Percentiles rank a stretch among this genome's conserved stretches.
Conservation (phyloP, 2,888 invertebrate genomes). For the Callosobruchus maculatus region DNA sequence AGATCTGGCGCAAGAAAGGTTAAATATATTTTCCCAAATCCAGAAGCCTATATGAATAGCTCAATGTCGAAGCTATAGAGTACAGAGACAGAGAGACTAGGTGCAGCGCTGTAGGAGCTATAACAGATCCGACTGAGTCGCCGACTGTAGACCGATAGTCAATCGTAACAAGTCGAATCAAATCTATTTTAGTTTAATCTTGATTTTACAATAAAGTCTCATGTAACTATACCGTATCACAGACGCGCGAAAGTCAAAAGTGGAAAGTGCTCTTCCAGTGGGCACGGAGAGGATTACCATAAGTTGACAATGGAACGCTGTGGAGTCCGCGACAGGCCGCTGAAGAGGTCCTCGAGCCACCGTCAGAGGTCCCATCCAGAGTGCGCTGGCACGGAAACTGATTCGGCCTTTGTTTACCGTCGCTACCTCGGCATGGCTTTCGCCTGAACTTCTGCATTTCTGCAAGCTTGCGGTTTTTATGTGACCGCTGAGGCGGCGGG, state of each 20-base stretch:
- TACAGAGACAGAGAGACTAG: no score
- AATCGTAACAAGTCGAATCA: no score
- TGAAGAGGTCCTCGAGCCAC: slow-evolving; percentile 30
- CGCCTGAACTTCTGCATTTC: background rate
- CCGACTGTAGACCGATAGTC: no score
- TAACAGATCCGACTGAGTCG: no score
- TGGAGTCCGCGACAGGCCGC: slow-evolving; percentile 32
- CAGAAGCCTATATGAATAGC: no score
- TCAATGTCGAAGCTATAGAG: no score
- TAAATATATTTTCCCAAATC: no score
- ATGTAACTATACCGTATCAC: background rate
- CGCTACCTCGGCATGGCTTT: background rate
- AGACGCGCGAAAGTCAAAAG: slow-evolving; percentile 34
- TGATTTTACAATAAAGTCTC: background rate
- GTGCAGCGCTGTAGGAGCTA: no score
- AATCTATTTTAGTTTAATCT: no score
- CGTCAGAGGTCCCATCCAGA: slow-evolving; percentile 22
- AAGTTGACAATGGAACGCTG: slow-evolving; percentile 37
- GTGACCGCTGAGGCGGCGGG: no score
- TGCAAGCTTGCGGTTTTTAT: background rate
- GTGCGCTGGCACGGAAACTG: slow-evolving; percentile 23
- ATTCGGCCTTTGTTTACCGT: slow-evolving; percentile 23
- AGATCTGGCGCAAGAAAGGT: no score
- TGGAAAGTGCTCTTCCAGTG: slow-evolving; percentile 37
- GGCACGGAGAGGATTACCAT: slow-evolving; percentile 40